Percentiles rank a stretch among this genome's conserved stretches.
phyloP scores from a whole-genome alignment of 2,888 invertebrate genomes.

The Drosophila sordidapex region DNA sequence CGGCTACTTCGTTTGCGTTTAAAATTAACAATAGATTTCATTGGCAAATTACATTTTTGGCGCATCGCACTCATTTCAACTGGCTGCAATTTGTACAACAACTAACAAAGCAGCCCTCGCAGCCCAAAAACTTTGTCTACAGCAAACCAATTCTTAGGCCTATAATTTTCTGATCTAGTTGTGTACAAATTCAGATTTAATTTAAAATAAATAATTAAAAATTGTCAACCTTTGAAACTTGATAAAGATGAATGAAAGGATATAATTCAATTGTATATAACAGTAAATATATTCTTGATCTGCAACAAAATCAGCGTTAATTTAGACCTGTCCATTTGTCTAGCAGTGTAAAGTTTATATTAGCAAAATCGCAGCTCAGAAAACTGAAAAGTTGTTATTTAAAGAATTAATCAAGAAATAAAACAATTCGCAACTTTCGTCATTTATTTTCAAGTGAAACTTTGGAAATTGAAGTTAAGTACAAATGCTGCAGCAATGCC shows the following conservation, averaged over 20 bases:
- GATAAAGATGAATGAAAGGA: neutral
- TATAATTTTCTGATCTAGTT: neutral
- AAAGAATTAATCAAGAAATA: neutral
- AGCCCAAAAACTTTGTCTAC: neutral
- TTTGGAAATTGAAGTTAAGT: neutral
- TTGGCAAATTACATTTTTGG: constrained; percentile 77
- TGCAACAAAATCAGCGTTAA: neutral
- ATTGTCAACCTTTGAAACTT: no score
- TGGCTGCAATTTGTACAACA: constrained; percentile 10
- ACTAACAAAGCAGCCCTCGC: constrained; percentile 10
- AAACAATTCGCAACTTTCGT: neutral
- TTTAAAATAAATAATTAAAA: neutral
- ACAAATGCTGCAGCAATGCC: constrained; percentile 26
- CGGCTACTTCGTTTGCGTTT: constrained; percentile 19
- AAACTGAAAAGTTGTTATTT: neutral
- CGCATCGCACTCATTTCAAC: constrained; percentile 59
- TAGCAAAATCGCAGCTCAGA: neutral
- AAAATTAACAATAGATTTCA: constrained; percentile 73
- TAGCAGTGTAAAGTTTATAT: neutral
- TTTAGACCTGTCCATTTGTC: neutral
- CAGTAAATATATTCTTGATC: neutral
- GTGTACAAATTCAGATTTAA: neutral
- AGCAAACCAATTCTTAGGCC: neutral
- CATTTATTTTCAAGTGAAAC: constrained; percentile 11
- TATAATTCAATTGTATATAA: neutral